These are phyloP conservation scores for Nannoperca australis DNA, from an alignment of 2,797 vertebrate species.

Conservation along the genomic window DNA sequence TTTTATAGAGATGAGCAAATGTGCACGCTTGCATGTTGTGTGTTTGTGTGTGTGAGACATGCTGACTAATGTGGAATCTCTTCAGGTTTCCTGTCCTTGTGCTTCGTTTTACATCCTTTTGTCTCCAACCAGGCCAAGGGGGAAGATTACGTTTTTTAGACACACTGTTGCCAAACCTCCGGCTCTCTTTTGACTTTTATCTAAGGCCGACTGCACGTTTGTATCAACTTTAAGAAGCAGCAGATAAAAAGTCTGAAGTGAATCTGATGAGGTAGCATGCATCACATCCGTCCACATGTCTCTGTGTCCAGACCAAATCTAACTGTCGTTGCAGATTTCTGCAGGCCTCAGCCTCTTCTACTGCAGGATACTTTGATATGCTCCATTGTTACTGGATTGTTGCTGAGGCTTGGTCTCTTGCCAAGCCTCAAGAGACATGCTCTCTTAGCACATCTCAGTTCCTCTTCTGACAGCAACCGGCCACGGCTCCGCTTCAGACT, in stretches of 20 bases:
- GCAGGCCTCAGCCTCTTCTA: background rate
- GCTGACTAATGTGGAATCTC: slow-evolving; percentile 81
- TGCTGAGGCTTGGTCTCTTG: slow-evolving; percentile 26
- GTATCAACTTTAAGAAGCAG: slow-evolving; percentile 3
- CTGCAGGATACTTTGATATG: slow-evolving; percentile 40
- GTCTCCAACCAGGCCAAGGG: slow-evolving; percentile 18
- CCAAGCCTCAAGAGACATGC: no score
- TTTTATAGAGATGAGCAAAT: background rate
- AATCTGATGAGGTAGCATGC: background rate
- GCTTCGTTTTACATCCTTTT: slow-evolving; percentile 55
- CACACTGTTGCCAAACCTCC: background rate
- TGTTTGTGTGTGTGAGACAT: slow-evolving; percentile 30
- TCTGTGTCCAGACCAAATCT: background rate
- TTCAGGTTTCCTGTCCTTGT: slow-evolving; percentile 74
- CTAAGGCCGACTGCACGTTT: background rate
- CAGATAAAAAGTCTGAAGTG: background rate
- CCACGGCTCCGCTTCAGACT: background rate
- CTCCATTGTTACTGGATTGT: slow-evolving; percentile 29
- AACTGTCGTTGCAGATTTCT: slow-evolving; percentile 25
- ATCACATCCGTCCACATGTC: background rate
- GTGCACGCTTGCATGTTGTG: slow-evolving; percentile 31
- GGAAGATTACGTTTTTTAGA: background rate
- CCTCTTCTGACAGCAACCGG: slow-evolving; percentile 8
- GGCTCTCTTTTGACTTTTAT: background rate
- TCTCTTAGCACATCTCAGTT: slow-evolving; percentile 41